phyloP scores from a whole-genome alignment of 2,113 vertebrate genomes.

The Tyto alba region DNA sequence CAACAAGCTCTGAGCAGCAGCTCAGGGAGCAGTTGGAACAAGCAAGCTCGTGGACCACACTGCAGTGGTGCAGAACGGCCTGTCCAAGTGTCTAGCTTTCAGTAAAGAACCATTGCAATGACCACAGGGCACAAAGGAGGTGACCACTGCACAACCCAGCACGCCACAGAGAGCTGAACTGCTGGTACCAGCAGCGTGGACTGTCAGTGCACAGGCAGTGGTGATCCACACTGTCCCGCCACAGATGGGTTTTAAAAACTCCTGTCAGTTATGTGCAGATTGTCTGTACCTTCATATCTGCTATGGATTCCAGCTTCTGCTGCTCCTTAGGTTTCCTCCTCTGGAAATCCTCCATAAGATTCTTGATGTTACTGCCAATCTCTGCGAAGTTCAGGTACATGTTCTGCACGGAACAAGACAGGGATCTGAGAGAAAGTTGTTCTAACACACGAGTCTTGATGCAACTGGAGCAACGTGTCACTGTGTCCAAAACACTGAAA shows the following conservation, averaged over 20 bases:
- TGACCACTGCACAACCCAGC: no score
- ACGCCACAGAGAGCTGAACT: neutral
- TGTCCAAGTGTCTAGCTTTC: accelerated
- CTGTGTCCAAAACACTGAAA: neutral
- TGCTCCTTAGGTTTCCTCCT: conserved; percentile 92
- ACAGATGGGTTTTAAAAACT: neutral
- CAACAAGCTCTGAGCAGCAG: neutral
- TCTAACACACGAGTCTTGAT: accelerated
- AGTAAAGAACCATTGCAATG: accelerated
- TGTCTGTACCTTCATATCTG: conserved; percentile 88
- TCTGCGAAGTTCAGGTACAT: conserved; percentile 97
- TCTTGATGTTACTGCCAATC: conserved; percentile 97
- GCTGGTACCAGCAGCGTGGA: neutral
- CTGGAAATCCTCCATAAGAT: conserved; percentile 98
- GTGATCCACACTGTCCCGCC: neutral
- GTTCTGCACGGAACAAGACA: conserved; percentile 73
- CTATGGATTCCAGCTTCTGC: conserved; percentile 93
- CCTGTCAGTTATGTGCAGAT: accelerated
- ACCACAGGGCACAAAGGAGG: neutral
- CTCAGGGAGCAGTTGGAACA: neutral
- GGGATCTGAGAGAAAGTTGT: neutral
- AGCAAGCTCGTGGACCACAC: neutral
- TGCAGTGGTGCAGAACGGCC: neutral
- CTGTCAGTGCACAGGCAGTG: neutral
- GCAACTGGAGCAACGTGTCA: no score